Evolutionary conservation across 2,113 vertebrate genomes (phyloP).

Genomic region (Panthera tigris): DNA sequence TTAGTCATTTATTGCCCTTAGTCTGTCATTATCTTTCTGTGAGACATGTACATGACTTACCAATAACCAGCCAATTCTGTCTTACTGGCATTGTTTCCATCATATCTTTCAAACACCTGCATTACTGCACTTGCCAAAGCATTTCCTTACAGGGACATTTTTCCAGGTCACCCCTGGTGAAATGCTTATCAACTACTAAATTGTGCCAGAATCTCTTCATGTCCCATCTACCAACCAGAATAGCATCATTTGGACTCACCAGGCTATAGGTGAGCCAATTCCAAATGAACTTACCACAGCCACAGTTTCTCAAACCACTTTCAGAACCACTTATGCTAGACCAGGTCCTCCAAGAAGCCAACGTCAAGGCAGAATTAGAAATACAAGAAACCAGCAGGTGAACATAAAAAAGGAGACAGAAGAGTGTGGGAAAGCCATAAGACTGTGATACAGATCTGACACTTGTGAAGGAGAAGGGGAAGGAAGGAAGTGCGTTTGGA

Average conservation of each 20-base stretch:
- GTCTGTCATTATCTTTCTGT: not conserved
- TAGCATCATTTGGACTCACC: not conserved
- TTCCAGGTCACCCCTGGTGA: not conserved
- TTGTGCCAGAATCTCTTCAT: not conserved
- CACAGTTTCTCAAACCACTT: not conserved
- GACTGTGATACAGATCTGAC: not conserved
- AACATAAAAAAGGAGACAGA: not conserved
- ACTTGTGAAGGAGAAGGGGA: not conserved
- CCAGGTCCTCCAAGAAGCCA: not conserved
- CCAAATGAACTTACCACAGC: not conserved
- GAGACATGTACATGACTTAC: not conserved
- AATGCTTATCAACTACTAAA: not conserved
- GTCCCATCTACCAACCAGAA: not conserved
- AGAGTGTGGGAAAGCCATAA: not conserved
- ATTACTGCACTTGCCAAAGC: not conserved
- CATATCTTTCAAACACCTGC: not conserved
- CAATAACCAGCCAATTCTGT: not conserved
- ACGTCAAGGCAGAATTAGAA: not conserved
- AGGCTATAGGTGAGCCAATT: not conserved
- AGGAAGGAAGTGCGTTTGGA: not conserved
- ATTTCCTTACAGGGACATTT: not conserved
- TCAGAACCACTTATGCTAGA: not conserved
- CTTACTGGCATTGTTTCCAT: not conserved
- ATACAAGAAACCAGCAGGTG: not conserved
- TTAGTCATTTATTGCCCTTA: not conserved